phyloP scores from a whole-genome alignment of 1,140 invertebrate genomes.

The Schlechtendalia chinensis region DNA sequence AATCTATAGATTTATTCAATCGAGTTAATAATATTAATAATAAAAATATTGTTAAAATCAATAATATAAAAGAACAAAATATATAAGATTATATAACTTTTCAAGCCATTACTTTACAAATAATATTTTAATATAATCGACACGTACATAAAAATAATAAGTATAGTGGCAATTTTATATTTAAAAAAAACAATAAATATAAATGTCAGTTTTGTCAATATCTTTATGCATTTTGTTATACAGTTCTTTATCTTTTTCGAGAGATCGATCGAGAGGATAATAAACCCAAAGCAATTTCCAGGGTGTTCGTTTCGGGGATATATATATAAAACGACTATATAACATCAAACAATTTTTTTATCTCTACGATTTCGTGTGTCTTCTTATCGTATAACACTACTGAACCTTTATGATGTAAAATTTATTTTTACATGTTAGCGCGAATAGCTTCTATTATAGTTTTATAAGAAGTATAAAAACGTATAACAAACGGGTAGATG shows the following conservation, averaged over 20 bases:
- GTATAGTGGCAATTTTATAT: too few species aligned
- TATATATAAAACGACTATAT: not conserved
- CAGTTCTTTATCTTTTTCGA: not conserved
- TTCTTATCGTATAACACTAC: not conserved
- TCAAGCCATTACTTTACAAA: too few species aligned
- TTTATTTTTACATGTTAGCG: not conserved
- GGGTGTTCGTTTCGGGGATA: not conserved
- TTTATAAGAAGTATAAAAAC: not conserved
- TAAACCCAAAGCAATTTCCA: not conserved
- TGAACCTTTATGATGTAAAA: not conserved
- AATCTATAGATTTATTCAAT: too few species aligned
- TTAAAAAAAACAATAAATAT: not conserved
- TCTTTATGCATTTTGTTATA: not conserved
- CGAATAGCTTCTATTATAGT: not conserved
- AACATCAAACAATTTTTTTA: conserved; percentile 22
- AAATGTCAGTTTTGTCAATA: conserved; percentile 3
- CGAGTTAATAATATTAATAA: too few species aligned
- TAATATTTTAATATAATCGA: too few species aligned
- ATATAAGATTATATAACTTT: too few species aligned
- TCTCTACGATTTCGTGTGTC: not conserved
- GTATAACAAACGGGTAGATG: too few species aligned
- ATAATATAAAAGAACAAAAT: too few species aligned
- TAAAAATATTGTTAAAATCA: too few species aligned
- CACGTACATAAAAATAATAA: too few species aligned
- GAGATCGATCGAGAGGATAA: not conserved